Percentiles rank a stretch among this genome's conserved stretches.
Conservation (phyloP, 2,113 vertebrate genomes). For the Nothobranchius furzeri region DNA sequence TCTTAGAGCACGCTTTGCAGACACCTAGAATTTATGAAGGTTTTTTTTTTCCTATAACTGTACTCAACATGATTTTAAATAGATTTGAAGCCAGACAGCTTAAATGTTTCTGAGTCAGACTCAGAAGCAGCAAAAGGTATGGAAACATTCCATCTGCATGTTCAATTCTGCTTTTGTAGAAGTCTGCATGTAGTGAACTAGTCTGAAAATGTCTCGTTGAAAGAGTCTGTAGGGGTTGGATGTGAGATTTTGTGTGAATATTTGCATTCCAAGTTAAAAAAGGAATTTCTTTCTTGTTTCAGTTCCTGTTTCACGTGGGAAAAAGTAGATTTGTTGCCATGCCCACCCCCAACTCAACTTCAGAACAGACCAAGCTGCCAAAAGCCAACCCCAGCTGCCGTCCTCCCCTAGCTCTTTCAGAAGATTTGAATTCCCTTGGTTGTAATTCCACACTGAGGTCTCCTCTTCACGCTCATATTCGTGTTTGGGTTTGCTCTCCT, state of each 20-base stretch:
- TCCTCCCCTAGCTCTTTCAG: slow-evolving; percentile 53
- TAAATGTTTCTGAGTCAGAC: slow-evolving; percentile 32
- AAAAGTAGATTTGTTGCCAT: slow-evolving; percentile 23
- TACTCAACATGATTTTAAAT: slow-evolving; percentile 39
- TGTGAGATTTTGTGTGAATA: slow-evolving; percentile 23
- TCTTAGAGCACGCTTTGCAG: slow-evolving; percentile 24
- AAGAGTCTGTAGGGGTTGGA: slow-evolving; percentile 22
- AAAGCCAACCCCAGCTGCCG: slow-evolving; percentile 63
- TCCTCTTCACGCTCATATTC: slow-evolving; percentile 20
- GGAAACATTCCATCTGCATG: slow-evolving; percentile 75
- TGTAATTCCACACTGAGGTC: slow-evolving; percentile 48
- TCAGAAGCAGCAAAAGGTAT: slow-evolving; percentile 35
- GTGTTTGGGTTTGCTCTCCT: slow-evolving; percentile 21
- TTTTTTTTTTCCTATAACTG: slow-evolving; percentile 20
- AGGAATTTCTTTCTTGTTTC: slow-evolving; percentile 43
- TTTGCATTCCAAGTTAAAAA: slow-evolving; percentile 11
- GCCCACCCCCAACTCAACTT: slow-evolving; percentile 12
- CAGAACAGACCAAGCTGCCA: slow-evolving; percentile 56
- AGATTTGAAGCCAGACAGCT: slow-evolving; percentile 18
- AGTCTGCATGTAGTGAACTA: slow-evolving; percentile 64
- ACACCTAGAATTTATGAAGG: slow-evolving; percentile 26
- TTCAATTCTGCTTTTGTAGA: slow-evolving; percentile 65
- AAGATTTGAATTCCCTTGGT: slow-evolving; percentile 35
- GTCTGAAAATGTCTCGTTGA: slow-evolving; percentile 43
- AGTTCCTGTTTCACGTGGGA: slow-evolving; percentile 40